Evolutionary conservation across 2,888 invertebrate genomes (phyloP).

Genomic region (Adineta ricciae): DNA sequence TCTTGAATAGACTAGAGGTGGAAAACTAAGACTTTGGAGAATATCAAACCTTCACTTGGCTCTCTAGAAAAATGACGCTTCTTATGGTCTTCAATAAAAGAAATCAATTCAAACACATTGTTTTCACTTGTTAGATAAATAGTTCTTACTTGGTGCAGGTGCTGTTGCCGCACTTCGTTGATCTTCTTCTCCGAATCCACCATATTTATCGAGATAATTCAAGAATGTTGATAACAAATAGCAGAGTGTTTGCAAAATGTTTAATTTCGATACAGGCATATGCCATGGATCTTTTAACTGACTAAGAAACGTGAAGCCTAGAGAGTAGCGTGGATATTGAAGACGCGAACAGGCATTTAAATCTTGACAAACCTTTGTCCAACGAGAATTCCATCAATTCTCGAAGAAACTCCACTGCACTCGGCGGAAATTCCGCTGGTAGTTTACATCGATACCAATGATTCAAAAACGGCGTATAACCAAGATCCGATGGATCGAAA

Average conservation of each 20-base stretch:
- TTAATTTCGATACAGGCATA: slow-evolving; percentile 43
- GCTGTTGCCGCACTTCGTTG: not conserved
- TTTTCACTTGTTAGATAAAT: no score
- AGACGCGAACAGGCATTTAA: not conserved
- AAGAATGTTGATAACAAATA: slow-evolving; percentile 45
- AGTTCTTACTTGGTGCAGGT: not conserved
- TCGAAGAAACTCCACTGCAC: slow-evolving; percentile 19
- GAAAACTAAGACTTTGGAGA: no score
- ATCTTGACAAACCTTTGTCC: slow-evolving; percentile 16
- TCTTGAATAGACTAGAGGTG: no score
- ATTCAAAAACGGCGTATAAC: slow-evolving; percentile 23
- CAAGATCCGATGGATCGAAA: slow-evolving; percentile 31
- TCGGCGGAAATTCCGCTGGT: slow-evolving; percentile 8
- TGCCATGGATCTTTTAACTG: slow-evolving; percentile 38
- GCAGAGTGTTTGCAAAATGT: slow-evolving; percentile 43
- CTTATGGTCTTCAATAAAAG: no score
- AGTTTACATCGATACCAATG: slow-evolving; percentile 23
- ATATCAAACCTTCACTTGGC: no score
- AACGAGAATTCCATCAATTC: slow-evolving; percentile 29
- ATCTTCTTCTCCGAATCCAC: slow-evolving; percentile 47
- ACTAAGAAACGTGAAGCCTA: slow-evolving; percentile 1
- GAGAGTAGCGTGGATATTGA: not conserved
- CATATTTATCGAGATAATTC: slow-evolving; percentile 44
- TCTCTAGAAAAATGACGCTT: no score
- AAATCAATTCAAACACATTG: no score